These are phyloP conservation scores for Triplophysa siluroides DNA, from an alignment of 2,113 vertebrate species.

Conservation along the genomic window DNA sequence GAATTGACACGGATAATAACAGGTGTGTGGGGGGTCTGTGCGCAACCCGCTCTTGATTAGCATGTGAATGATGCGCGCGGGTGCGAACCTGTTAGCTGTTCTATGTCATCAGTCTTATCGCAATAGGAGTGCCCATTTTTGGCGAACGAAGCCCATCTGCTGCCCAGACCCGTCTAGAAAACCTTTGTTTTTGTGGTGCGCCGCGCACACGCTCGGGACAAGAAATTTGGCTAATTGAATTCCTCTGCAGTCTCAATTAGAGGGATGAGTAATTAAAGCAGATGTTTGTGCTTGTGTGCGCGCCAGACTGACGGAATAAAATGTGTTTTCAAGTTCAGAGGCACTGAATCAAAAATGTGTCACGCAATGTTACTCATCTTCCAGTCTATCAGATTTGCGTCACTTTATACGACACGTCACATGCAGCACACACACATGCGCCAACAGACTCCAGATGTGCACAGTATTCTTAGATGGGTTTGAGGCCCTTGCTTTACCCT, in stretches of 20 bases:
- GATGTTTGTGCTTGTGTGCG: slow-evolving; percentile 44
- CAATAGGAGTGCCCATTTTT: slow-evolving; percentile 43
- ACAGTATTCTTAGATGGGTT: slow-evolving; percentile 4
- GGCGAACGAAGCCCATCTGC: slow-evolving; percentile 54
- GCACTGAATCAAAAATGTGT: background rate
- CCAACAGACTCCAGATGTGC: background rate
- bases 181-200: slow-evolving; percentile 40
- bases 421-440: background rate
- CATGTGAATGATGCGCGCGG: slow-evolving; percentile 54
- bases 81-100: slow-evolving; percentile 50
- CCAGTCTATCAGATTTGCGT: background rate
- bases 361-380: background rate
- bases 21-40: slow-evolving; percentile 43
- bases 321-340: slow-evolving; percentile 32
- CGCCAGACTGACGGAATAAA: slow-evolving; percentile 6
- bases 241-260: slow-evolving; percentile 55
- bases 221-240: slow-evolving; percentile 61
- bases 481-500: slow-evolving; percentile 22
- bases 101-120: slow-evolving; percentile 50
- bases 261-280: slow-evolving; percentile 61
- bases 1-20: slow-evolving; percentile 46
- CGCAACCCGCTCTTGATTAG: slow-evolving; percentile 48
- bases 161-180: slow-evolving; percentile 41
- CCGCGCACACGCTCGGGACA: slow-evolving; percentile 34
- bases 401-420: slow-evolving; percentile 2